phyloP scores from a whole-genome alignment of 2,888 invertebrate species.

The Cremastinae sp. region DNA sequence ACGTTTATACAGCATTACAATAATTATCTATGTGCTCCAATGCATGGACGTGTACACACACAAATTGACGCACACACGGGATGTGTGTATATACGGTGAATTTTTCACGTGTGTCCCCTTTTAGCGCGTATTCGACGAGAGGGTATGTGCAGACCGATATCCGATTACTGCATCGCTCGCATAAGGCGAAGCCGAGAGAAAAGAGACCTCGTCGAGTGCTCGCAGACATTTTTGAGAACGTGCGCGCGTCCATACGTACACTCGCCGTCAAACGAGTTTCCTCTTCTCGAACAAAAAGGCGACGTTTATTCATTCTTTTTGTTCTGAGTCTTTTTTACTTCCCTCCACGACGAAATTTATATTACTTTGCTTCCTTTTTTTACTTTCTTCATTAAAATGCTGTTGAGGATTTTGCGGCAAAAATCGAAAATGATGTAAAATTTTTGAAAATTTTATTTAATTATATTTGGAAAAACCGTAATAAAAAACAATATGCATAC shows the following conservation, averaged over 20 bases:
- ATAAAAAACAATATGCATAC: no score
- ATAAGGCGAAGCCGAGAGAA: slow-evolving; percentile 40
- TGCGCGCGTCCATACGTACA: not conserved
- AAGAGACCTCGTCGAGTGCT: slow-evolving; percentile 24
- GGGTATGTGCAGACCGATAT: slow-evolving; percentile 61
- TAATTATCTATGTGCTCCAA: slow-evolving; percentile 22
- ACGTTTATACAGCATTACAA: slow-evolving; percentile 51
- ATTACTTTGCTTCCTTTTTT: no score
- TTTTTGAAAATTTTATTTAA: no score
- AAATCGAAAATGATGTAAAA: no score
- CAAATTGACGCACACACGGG: not conserved
- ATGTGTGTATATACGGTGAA: slow-evolving; percentile 63
- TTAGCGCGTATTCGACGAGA: slow-evolving; percentile 55
- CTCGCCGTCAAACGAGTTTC: no score
- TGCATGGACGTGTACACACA: slow-evolving; percentile 14
- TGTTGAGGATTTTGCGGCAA: no score
- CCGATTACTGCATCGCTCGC: slow-evolving; percentile 73
- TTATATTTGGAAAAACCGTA: no score
- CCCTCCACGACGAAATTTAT: no score
- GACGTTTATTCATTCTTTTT: slow-evolving; percentile 5
- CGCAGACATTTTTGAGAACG: not conserved
- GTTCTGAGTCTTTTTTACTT: not conserved
- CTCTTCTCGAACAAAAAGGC: no score
- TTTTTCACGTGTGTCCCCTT: slow-evolving; percentile 35
- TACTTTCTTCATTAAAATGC: no score